Percentiles rank a stretch among this genome's conserved stretches.
These are phyloP conservation scores for Nixonia krombeini DNA, from an alignment of 1,140 invertebrate genomes.

Conservation along the genomic window DNA sequence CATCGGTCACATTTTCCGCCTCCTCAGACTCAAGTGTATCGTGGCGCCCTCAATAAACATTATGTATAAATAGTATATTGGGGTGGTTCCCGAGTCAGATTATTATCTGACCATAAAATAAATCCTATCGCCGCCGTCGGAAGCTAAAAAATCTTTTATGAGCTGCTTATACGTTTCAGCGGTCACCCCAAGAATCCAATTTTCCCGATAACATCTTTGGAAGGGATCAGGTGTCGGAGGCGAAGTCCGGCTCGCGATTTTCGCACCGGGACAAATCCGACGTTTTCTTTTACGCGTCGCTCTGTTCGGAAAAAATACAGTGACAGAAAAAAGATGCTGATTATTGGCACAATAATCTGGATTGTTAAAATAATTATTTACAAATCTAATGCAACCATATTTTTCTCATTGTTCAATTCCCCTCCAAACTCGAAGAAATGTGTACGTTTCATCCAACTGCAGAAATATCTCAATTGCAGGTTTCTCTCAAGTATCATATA, in stretches of 20 bases:
- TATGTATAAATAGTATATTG: constrained; percentile 29
- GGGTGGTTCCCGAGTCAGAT: constrained; percentile 57
- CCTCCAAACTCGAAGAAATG: too few relatives aligned
- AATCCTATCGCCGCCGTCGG: constrained; percentile 61
- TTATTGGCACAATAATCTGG: too few relatives aligned
- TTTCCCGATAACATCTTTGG: constrained; percentile 71
- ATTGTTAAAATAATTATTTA: too few relatives aligned
- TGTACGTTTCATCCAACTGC: too few relatives aligned
- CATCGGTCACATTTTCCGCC: constrained; percentile 1
- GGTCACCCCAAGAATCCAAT: constrained; percentile 71
- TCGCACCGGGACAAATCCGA: constrained; percentile 17
- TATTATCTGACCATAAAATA: constrained; percentile 68
- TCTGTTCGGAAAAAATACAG: too few relatives aligned
- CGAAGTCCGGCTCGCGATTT: too few relatives aligned
- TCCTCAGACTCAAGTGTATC: too few relatives aligned
- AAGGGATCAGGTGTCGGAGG: constrained; percentile 67
- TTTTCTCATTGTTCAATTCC: too few relatives aligned
- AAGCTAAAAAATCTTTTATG: constrained; percentile 72
- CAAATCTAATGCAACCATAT: too few relatives aligned
- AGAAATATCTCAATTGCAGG: too few relatives aligned
- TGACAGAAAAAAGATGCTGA: not conserved
- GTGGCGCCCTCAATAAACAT: too few relatives aligned
- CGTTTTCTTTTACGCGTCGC: not conserved
- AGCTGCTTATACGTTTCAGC: constrained; percentile 71
- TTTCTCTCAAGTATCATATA: too few relatives aligned